Percentiles rank a stretch among this genome's conserved stretches.
phyloP scores from a whole-genome alignment of 2,113 vertebrate genomes.

The Rhea pennata region DNA sequence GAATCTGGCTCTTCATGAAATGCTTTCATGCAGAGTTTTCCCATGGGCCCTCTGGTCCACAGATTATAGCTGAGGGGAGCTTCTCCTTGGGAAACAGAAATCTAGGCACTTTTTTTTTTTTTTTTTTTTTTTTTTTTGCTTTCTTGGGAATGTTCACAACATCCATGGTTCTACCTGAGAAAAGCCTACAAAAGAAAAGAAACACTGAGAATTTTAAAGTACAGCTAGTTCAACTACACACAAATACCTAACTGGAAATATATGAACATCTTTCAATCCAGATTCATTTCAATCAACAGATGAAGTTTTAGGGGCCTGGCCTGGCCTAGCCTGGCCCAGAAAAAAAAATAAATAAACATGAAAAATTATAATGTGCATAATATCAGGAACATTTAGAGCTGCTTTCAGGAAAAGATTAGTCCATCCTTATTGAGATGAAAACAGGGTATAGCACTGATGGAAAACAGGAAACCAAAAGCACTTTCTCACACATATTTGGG shows the following conservation, averaged over 20 bases:
- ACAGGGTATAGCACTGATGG: background rate
- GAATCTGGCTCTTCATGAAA: slow-evolving; percentile 13
- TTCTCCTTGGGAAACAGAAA: slow-evolving; percentile 23
- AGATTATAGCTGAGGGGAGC: background rate
- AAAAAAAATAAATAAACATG: background rate
- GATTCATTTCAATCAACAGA: background rate
- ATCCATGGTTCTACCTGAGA: background rate
- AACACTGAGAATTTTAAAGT: background rate
- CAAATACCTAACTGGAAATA: background rate
- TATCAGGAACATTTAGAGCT: background rate
- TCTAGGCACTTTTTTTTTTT: background rate
- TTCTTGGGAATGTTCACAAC: background rate
- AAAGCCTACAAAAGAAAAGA: background rate
- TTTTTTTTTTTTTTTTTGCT: background rate
- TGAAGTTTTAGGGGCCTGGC: background rate
- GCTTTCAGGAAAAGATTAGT: background rate
- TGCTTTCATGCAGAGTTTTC: background rate
- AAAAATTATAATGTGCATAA: background rate
- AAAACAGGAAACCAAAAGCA: background rate
- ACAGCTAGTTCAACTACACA: background rate
- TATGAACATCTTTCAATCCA: background rate
- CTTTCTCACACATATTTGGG: background rate
- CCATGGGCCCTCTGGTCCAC: background rate
- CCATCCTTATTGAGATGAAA: background rate
- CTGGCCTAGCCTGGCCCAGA: background rate